phyloP scores from a whole-genome alignment of 2,888 invertebrate species.

The Brassicogethes aeneus region DNA sequence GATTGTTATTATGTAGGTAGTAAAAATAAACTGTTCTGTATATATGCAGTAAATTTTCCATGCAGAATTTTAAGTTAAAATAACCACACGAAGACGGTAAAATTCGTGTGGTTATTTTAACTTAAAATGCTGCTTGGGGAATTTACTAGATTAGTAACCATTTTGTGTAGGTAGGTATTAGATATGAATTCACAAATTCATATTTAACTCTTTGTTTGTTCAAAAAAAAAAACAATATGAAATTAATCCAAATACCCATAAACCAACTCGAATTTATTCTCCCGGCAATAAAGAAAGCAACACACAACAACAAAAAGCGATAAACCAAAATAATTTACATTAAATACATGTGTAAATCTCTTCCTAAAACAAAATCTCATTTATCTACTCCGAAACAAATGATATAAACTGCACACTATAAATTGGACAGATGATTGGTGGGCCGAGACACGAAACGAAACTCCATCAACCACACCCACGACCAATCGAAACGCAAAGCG shows the following conservation, averaged over 20 bases:
- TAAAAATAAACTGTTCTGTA: too few relatives aligned
- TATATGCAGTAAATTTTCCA: too few relatives aligned
- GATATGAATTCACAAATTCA: too few relatives aligned
- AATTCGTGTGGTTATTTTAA: too few relatives aligned
- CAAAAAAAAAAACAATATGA: too few relatives aligned
- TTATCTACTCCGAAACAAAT: constrained; percentile 39
- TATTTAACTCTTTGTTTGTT: too few relatives aligned
- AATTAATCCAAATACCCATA: constrained; percentile 21
- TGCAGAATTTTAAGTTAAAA: too few relatives aligned
- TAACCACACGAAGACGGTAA: too few relatives aligned
- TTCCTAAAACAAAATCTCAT: constrained; percentile 41
- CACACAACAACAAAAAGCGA: constrained; percentile 28
- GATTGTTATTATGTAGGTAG: too few relatives aligned
- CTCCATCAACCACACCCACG: constrained; percentile 19
- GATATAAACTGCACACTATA: constrained; percentile 32
- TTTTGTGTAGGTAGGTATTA: too few relatives aligned
- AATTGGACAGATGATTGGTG: constrained; percentile 36
- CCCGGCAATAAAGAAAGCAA: constrained; percentile 23
- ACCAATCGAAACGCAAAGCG: constrained; percentile 24
- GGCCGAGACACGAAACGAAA: constrained; percentile 22
- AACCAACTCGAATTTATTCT: constrained; percentile 30
- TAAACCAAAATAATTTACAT: constrained; percentile 40
- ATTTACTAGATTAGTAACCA: too few relatives aligned
- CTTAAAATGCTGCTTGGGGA: too few relatives aligned
- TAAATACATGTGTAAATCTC: constrained; percentile 39